These are phyloP conservation scores for Anser cygnoides DNA, from an alignment of 2,113 vertebrate genomes.

Conservation along the genomic window DNA sequence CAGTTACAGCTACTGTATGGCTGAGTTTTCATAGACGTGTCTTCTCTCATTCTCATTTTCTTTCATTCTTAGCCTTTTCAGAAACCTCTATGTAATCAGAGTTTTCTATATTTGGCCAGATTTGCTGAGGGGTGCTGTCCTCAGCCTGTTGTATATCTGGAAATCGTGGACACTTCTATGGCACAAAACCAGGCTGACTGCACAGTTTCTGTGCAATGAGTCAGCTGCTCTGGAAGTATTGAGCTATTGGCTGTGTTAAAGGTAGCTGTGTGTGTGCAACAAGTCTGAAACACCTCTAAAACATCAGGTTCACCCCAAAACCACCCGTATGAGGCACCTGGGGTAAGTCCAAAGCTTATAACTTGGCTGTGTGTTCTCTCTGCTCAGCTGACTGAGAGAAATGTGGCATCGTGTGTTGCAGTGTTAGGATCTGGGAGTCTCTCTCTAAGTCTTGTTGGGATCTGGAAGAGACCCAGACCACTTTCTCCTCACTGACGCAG, in stretches of 20 bases:
- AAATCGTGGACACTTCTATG: neutral
- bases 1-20: neutral
- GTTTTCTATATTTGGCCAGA: neutral
- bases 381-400: neutral
- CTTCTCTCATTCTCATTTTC: neutral
- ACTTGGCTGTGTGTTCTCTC: neutral
- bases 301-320: neutral
- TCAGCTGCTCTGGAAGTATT: neutral
- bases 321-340: neutral
- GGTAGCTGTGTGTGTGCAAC: neutral
- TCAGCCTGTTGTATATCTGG: neutral
- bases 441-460: neutral
- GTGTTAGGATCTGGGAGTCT: neutral
- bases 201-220: neutral
- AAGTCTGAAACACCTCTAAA: neutral
- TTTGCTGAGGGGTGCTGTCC: neutral
- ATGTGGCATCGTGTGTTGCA: neutral
- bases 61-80: neutral
- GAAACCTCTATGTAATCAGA: neutral
- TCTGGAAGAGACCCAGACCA: neutral
- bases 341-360: neutral
- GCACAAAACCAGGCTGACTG: neutral
- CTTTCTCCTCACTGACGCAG: neutral
- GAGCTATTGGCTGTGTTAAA: fast-evolving
- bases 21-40: neutral